These are phyloP conservation scores for Cyrtonyx montezumae DNA, from an alignment of 2,113 vertebrate species.

Conservation along the genomic window DNA sequence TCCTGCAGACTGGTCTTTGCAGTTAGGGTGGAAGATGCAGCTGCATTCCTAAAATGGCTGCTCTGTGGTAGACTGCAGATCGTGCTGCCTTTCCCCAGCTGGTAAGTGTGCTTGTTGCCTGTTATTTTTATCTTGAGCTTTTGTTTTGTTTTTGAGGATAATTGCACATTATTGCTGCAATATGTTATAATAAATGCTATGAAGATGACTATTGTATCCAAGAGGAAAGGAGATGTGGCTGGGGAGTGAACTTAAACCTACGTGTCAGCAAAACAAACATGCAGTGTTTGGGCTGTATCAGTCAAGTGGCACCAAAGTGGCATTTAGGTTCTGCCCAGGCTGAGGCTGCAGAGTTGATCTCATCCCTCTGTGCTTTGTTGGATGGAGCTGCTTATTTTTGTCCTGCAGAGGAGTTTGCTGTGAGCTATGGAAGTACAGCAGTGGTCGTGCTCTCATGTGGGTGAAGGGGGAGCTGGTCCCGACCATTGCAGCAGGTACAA, in stretches of 20 bases:
- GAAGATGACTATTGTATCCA: constrained; percentile 57
- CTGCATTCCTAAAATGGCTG: neutral
- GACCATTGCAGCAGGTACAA: neutral
- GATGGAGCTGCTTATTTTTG: rapidly evolving
- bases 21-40: neutral
- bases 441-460: rapidly evolving
- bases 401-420: neutral
- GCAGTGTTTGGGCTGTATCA: constrained; percentile 32
- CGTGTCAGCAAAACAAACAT: constrained; percentile 35
- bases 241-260: constrained; percentile 34
- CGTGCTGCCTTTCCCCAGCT: constrained; percentile 37
- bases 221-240: constrained; percentile 57
- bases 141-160: constrained; percentile 70
- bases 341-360: neutral
- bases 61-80: neutral
- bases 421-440: neutral
- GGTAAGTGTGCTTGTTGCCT: constrained; percentile 56
- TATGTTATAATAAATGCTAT: constrained; percentile 63
- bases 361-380: neutral
- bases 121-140: constrained; percentile 71
- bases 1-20: neutral
- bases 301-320: constrained; percentile 29
- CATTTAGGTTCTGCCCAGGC: neutral
- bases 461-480: neutral
- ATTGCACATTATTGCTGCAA: constrained; percentile 62